Evolutionary conservation across 2,797 vertebrate genomes (phyloP).

Genomic region (Premnoplex brunnescens): DNA sequence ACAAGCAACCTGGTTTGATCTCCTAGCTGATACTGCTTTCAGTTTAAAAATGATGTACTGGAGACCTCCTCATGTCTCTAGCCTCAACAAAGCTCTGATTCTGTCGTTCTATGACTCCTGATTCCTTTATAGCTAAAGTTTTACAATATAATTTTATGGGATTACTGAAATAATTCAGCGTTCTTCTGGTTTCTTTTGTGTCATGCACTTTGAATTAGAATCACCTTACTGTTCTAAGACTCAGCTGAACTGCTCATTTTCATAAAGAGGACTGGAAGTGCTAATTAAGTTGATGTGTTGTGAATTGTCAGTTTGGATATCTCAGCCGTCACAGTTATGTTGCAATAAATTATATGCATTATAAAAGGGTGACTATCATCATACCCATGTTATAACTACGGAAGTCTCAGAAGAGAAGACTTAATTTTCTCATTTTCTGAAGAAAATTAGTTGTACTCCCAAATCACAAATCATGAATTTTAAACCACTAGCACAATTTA

Average conservation of each 20-base stretch:
- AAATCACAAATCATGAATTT: slow-evolving; percentile 50
- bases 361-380: slow-evolving; percentile 22
- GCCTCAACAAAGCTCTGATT: not conserved
- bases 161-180: not conserved
- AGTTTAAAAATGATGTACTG: not conserved
- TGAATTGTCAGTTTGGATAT: slow-evolving; percentile 13
- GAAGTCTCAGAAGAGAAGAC: slow-evolving; percentile 44
- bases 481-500: slow-evolving; percentile 35
- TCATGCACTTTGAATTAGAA: slow-evolving; percentile 25
- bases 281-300: slow-evolving; percentile 21
- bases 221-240: not conserved
- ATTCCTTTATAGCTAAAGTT: not conserved
- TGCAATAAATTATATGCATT: slow-evolving; percentile 60
- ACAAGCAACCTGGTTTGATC: not conserved
- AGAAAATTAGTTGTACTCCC: slow-evolving; percentile 61
- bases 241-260: not conserved
- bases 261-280: not conserved
- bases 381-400: slow-evolving; percentile 3
- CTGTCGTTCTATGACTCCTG: not conserved
- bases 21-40: not conserved
- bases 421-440: slow-evolving; percentile 67
- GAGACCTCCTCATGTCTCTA: not conserved
- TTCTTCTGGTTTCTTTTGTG: not conserved
- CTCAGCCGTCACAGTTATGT: not conserved
- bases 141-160: not conserved